Conservation (phyloP, 2,797 vertebrate species). For the Acanthurus lineatus region DNA sequence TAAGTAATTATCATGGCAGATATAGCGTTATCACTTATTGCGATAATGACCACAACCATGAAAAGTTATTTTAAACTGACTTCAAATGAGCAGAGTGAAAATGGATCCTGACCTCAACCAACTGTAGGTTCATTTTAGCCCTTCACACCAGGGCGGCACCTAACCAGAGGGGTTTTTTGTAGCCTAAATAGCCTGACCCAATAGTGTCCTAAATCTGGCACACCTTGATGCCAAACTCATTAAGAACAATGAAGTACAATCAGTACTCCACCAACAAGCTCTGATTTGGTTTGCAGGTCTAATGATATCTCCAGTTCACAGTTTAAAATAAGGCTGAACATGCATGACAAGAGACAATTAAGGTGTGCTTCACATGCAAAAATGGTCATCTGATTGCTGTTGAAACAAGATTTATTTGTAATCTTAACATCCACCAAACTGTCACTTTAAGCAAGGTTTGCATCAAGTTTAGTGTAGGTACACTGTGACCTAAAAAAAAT, state of each 20-base stretch:
- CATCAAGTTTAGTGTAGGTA: too few species aligned
- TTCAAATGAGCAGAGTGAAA: neutral
- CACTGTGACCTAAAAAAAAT: too few species aligned
- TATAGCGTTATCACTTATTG: too few species aligned
- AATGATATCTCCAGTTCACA: too few species aligned
- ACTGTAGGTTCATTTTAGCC: neutral
- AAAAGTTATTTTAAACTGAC: neutral
- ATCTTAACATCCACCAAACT: too few species aligned
- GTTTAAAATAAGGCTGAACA: too few species aligned
- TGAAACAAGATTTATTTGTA: too few species aligned
- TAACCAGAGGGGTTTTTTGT: neutral
- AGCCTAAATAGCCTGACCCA: neutral
- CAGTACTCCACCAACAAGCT: neutral
- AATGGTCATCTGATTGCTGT: too few species aligned
- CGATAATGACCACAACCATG: neutral
- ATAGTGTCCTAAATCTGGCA: conserved; percentile 7
- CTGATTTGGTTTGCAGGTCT: neutral
- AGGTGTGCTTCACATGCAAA: too few species aligned
- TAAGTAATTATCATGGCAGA: neutral
- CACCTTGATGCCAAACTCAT: conserved; percentile 2
- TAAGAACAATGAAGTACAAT: conserved; percentile 1
- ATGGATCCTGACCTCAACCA: neutral
- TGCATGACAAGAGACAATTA: too few species aligned
- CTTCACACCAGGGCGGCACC: neutral
- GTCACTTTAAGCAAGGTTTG: too few species aligned